Base-by-base conservation (phyloP, 2,888 invertebrate genomes). In the Epinotia bilunana region DNA sequence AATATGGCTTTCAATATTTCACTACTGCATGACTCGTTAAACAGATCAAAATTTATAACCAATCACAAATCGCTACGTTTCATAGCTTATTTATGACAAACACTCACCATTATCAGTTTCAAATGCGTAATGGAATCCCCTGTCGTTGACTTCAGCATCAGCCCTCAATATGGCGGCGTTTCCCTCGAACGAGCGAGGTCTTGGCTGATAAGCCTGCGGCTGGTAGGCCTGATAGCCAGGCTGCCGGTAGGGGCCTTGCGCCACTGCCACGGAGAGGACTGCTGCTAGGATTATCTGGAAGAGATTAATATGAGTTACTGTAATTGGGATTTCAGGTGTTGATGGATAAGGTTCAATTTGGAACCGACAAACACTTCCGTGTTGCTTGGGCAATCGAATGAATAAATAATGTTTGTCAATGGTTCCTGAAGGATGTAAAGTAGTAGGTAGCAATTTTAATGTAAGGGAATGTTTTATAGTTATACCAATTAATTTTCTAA, bases 71-170 rank as follows among this genome's bases (percentile, higher is more conserved):
- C 6, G 0, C 23, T 28, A 28, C 23, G 23, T 23, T 23, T 23
- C 23, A 23, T 23, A 23, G 23, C 23, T 2, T 23, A 23, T 1
- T 23, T 13, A 3, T 23, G 11, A 13, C 9, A 28, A 62, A 61
- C 55, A 76, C 88, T 86, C 69, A 93, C 96, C 95, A 84, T 96
- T 96, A 61, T 95, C 95, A 64, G 96, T 96, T 77, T 96, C 95
- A 79, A 94, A 96, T 63, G 95, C 95, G 77, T 83, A 92, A 61
- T 84, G 88, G 83, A 86, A 94, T 23, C 93, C 94, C 4, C 86
- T 82, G 53, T 91, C 91, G 78, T 89, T 93, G 79, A 88, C 90
- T 12, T 91, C 89, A 1, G 89, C 82, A 0, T 87, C 87, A 0
- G 91, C 91, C 69, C 93, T 86, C 80, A 93, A 76, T 77, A 94